Percentiles rank a stretch among this genome's conserved stretches.
Evolutionary conservation across 2,888 invertebrate genomes (phyloP).

Genomic region (Ashinkailepas kermadecensis): DNA sequence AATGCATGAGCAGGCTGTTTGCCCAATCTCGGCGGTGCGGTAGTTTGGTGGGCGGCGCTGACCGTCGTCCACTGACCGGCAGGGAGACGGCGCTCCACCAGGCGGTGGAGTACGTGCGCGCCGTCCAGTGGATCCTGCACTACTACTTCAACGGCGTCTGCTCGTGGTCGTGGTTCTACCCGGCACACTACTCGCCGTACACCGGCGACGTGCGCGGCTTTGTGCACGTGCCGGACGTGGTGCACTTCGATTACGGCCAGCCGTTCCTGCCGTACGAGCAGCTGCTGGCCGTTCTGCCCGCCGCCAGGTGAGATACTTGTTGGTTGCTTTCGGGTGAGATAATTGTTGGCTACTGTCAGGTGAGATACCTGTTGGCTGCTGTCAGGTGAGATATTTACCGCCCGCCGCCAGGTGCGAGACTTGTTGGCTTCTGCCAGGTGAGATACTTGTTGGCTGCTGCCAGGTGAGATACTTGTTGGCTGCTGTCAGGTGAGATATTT

Average conservation of each 20-base stretch:
- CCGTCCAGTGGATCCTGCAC: constrained; percentile 91
- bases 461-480: no score
- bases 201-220: constrained; percentile 76
- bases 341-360: no score
- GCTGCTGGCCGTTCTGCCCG: constrained; percentile 76
- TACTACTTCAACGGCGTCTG: constrained; percentile 96
- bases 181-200: constrained; percentile 94
- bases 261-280: constrained; percentile 92
- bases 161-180: constrained; percentile 98
- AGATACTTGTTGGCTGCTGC: no score
- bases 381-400: no score
- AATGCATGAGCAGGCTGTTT: no score
- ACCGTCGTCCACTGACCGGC: constrained; percentile 36
- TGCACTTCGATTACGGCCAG: constrained; percentile 66
- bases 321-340: no score
- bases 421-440: no score
- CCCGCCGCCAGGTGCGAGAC: no score
- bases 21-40: no score
- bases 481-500: no score
- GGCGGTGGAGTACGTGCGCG: constrained; percentile 80
- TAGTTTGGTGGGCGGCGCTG: background rate
- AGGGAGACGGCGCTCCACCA: constrained; percentile 71
- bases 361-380: no score
- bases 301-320: constrained; percentile 50
- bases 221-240: constrained; percentile 29